Base-by-base conservation (phyloP, 2,888 invertebrate species). In the Macrophya alboannulata region DNA sequence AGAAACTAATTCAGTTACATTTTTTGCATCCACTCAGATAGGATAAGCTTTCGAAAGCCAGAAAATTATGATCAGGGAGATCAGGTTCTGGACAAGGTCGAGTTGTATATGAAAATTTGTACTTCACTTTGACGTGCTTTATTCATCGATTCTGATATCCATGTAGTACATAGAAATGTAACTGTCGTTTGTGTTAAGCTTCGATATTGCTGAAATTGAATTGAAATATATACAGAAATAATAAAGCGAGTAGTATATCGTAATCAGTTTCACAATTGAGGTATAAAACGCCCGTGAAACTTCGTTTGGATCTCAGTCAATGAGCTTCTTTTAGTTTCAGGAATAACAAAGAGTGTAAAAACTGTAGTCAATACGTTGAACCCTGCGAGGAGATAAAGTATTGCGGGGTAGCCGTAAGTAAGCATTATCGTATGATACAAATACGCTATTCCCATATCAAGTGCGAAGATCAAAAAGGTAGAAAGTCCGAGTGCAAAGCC, bases 341-440 rank as follows among this genome's bases (percentile, higher is more conserved):
- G 72, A 15, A 76, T 48, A 76, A 25, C 48, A 12, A 76, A 76
- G 76, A 12, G 48, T 48, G 48, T 48, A 6, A 76, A 76, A 31
- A 37, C 17, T 37, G 37, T 10, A 71, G 12, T 10, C 9, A 71
- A 4, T 12, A 71, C 9, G 31, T 71, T 5, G 10, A 6, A 15
- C 9, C 10, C 31, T 71, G 4, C 17, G 71, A 37, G 37, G 12
- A 4, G 1, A 31, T 37, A 71, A 37, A 10, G 10, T 10, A 6
- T 12, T 37, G 37, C 3, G 31, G 12, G 12, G 37, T 37, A 37
- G 37, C 31, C 37, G 68, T 37, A 10, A 37, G 6, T 15, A 10
- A 37, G 1, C 37, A 37, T 25, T 9, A 8, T 10, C 37, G 37
- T 10, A 71, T 3, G 17, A 17, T 17, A 71, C 31, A 37, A 62